phyloP scores from a whole-genome alignment of 2,888 invertebrate species.

The Urechis unicinctus region DNA sequence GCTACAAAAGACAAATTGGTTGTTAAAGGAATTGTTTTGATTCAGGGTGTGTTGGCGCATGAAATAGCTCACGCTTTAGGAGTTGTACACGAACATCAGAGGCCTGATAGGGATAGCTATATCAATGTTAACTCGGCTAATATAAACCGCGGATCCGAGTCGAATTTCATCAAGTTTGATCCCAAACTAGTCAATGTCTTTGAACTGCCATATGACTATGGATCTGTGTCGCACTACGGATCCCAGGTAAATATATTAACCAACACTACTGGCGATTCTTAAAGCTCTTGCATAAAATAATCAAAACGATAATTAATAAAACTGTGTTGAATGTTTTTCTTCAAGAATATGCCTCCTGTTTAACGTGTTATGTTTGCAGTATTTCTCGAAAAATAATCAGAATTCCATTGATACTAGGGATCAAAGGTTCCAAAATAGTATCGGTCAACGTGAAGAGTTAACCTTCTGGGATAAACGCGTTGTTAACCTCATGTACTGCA shows the following conservation, averaged over 20 bases:
- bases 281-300: neutral
- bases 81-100: constrained; percentile 20
- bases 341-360: no score
- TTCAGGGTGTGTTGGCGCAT: constrained; percentile 15
- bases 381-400: neutral
- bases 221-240: constrained; percentile 12
- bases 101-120: constrained; percentile 19
- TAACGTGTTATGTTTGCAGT: neutral
- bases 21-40: neutral
- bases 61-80: constrained; percentile 22
- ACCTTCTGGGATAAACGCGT: neutral
- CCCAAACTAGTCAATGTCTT: constrained; percentile 2
- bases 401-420: neutral
- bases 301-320: neutral
- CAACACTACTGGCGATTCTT: neutral
- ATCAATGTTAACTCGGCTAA: constrained; percentile 13
- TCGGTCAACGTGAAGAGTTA: neutral
- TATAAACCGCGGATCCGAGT: constrained; percentile 2
- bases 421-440: neutral
- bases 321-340: no score
- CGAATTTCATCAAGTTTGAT: constrained; percentile 10
- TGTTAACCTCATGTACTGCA: neutral
- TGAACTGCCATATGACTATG: constrained; percentile 4
- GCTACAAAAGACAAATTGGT: no score
- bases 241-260: constrained; percentile 1